phyloP scores from a whole-genome alignment of 2,888 invertebrate genomes.

The Drosophila hamatofila region DNA sequence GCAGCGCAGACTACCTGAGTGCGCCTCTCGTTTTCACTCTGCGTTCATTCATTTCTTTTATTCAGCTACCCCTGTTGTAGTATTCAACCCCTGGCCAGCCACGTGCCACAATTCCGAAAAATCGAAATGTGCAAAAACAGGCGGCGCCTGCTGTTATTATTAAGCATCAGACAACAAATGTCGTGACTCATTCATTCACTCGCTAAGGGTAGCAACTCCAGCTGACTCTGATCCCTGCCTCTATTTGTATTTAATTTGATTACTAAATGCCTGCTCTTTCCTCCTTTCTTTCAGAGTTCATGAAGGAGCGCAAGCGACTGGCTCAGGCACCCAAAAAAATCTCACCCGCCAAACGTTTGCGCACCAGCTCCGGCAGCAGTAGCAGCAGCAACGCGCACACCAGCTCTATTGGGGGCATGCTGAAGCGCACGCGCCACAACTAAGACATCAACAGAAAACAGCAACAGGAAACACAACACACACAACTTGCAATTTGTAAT shows the following conservation, averaged over 20 bases:
- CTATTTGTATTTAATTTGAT: conserved; percentile 33
- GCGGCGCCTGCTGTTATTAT: conserved; percentile 71
- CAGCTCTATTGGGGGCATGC: conserved; percentile 57
- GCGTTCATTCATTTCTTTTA: conserved; percentile 9
- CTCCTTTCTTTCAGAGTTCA: conserved; percentile 78
- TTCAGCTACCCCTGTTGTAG: conserved; percentile 52
- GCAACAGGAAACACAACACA: not conserved
- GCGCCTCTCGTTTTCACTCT: conserved; percentile 4
- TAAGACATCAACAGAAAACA: conserved; percentile 15
- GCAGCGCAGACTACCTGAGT: conserved; percentile 41
- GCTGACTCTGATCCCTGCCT: conserved; percentile 61
- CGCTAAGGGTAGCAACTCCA: conserved; percentile 49
- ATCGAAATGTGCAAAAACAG: conserved; percentile 79
- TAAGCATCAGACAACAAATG: conserved; percentile 27
- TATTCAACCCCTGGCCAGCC: conserved; percentile 54
- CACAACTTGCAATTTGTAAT: conserved; percentile 68
- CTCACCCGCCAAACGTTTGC: conserved; percentile 84
- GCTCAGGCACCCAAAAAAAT: conserved; percentile 84
- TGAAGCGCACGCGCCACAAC: conserved; percentile 68
- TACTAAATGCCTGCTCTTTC: conserved; percentile 28
- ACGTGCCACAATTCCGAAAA: conserved; percentile 67
- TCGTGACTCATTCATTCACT: conserved; percentile 44
- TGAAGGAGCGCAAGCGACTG: conserved; percentile 85
- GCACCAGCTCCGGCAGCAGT: conserved; percentile 70
- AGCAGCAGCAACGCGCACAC: conserved; percentile 44